A percentile compares a stretch with the other conserved stretches of the same genome.
phyloP scores from a whole-genome alignment of 1,140 invertebrate genomes.

The Euschistus heros region DNA sequence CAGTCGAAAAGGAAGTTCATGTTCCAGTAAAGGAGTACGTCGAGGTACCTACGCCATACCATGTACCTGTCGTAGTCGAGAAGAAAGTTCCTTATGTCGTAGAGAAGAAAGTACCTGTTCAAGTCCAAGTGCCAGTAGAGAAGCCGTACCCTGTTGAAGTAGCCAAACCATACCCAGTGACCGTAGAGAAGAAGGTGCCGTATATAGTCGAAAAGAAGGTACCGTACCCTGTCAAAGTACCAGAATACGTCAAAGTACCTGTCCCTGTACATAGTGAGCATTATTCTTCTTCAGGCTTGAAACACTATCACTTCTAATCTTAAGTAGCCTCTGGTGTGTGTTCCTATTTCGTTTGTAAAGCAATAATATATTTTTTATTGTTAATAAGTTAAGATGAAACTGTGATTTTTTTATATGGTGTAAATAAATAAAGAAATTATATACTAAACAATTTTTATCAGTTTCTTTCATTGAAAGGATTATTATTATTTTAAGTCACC shows the following conservation, averaged over 20 bases:
- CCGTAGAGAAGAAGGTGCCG: conserved; percentile 7
- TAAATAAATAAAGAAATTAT: no score
- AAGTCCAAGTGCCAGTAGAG: background rate
- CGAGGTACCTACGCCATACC: conserved; percentile 5
- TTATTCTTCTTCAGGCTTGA: background rate
- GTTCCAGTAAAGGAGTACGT: conserved; percentile 3
- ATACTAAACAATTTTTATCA: no score
- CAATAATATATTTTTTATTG: no score
- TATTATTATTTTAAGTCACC: no score
- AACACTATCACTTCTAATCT: no score
- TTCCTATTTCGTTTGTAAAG: no score
- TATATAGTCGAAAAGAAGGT: conserved; percentile 10
- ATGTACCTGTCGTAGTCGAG: background rate
- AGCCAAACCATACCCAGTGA: background rate
- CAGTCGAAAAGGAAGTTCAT: background rate
- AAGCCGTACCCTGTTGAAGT: conserved; percentile 12
- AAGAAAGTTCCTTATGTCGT: conserved; percentile 7
- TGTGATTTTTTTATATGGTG: no score
- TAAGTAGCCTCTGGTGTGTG: no score
- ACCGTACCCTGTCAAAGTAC: conserved; percentile 5
- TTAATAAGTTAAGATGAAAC: no score
- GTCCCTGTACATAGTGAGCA: background rate
- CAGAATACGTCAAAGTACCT: conserved; percentile 3
- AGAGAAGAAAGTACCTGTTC: conserved; percentile 7
- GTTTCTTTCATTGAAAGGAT: no score